Base-by-base conservation (phyloP, 2,888 invertebrate species). In the Diaperis boleti region DNA sequence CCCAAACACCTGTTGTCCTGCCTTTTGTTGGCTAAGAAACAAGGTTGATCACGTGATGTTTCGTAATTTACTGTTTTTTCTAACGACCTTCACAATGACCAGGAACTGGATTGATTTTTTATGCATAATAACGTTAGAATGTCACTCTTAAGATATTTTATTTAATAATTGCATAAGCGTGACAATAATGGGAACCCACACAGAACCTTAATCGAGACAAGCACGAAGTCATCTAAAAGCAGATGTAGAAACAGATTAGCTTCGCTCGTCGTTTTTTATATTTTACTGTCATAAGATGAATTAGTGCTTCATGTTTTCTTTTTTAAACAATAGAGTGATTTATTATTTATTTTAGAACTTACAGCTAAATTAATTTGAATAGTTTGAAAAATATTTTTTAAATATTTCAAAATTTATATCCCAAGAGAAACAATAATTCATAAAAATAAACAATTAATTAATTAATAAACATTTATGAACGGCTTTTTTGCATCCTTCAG, bases 101-200 rank as follows among this genome's bases (percentile, higher is more conserved):
- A 42, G 42, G 42, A 42, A 42, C 42, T 42, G 7, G 42, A 42
- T 18, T 20, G 42, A 18, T 42, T 42, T 42, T 42, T 41, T 41
- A 41, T 41, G 41, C 7, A 41, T 41, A 13, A 6, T 14, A 13
- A 10, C 13, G 8, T 17, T 41, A 41, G 41, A 41, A 41, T 41
- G 41, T 41, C 41, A 17, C 41, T 2, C 39, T 15, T 39, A 11
- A 15, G 13, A 8, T 5, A 13, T 15, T 17, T 41, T 41, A 17
- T 15, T 41, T 41, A 41, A 41, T 41, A 18, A 41, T 41, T 41
- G 41, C 41, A 41, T 41, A 41, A 41, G 41, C 18, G 17, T 15
- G 41, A 41, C 15, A 41, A 41, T 14, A 41, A 41, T 41, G 41
- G 18, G 14, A 33, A 2, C 18, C 41, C 18, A 41, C 41, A 17